phyloP scores from a whole-genome alignment of 2,888 invertebrate genomes.

The Leptinotarsa rubiginosa region DNA sequence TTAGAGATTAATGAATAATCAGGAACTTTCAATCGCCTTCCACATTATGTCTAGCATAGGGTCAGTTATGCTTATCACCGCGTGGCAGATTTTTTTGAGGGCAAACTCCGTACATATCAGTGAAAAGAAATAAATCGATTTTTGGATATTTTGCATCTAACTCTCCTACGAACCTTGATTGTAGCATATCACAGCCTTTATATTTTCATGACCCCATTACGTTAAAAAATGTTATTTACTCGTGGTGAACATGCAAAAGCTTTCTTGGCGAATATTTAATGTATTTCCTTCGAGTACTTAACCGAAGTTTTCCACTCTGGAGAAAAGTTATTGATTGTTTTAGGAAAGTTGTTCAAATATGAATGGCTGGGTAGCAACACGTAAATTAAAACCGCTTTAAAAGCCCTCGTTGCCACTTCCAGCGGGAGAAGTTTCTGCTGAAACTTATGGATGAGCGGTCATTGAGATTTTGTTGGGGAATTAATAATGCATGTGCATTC shows the following conservation, averaged over 20 bases:
- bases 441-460: background rate
- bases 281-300: background rate
- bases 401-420: background rate
- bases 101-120: no score
- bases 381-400: constrained; percentile 14
- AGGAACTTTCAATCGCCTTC: no score
- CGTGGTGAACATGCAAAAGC: constrained; percentile 27
- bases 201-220: constrained; percentile 1
- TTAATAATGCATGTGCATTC: background rate
- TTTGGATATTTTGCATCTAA: no score
- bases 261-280: constrained; percentile 27
- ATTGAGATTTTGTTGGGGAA: background rate
- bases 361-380: constrained; percentile 12
- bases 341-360: constrained; percentile 2
- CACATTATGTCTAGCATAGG: no score
- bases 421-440: background rate
- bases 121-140: no score
- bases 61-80: no score
- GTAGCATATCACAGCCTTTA: no score
- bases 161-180: no score
- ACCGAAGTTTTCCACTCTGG: background rate
- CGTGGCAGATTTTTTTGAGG: no score
- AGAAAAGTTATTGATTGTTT: constrained; percentile 14
- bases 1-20: no score
- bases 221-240: constrained; percentile 22